Evolutionary conservation across 30 jellyfish, hydroid and myxozoan species (phyloP), one percentile per base, ranked within the genome.

Genomic region (Thelohanellus kitauei): DNA sequence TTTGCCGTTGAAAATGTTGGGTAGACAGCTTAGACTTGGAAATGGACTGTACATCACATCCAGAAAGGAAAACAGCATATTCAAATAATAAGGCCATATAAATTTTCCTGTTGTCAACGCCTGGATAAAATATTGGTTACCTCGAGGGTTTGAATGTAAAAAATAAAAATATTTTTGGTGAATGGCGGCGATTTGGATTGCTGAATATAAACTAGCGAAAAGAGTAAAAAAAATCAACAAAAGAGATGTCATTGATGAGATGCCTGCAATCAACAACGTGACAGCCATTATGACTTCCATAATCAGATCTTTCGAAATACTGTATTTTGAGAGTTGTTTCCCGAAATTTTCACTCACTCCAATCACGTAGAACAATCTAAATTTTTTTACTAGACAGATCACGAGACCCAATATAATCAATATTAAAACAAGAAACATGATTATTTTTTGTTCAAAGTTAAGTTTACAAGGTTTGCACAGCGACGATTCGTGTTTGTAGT

Each of bases 161-260:
- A 78, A 12, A 78, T 64, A 51, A 78, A 78, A 6, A 83, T 78
- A 52, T 61, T 43, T 0, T 86, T 78, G 24, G 95, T 88, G 42
- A 62, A 64, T 12, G 88, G 85, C 20, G 95, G 95, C 17, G 88
- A 61, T n/a, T n/a, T n/a, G n/a, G n/a, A n/a, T n/a, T n/a, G n/a
- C n/a, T n/a, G n/a, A n/a, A n/a, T n/a, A n/a, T n/a, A n/a, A n/a
- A n/a, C n/a, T n/a, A n/a, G n/a, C n/a, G n/a, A n/a, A n/a, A n/a
- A n/a, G n/a, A n/a, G 27, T 62, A 57, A 10, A 78, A 50, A 4
- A 64, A 54, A 33, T 78, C 95, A 6, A 78, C 10, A 5, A 27
- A 27, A 5, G 35, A 27, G n/a, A 5, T n/a, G n/a, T 27, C 35
- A 27, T n/a, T 27, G 35, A 27, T 27, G 10, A 27, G n/a, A 27